Percentiles rank a stretch among this genome's conserved stretches.
These are phyloP conservation scores for Pyrrhosoma nymphula DNA, from an alignment of 2,888 invertebrate genomes.

Conservation along the genomic window DNA sequence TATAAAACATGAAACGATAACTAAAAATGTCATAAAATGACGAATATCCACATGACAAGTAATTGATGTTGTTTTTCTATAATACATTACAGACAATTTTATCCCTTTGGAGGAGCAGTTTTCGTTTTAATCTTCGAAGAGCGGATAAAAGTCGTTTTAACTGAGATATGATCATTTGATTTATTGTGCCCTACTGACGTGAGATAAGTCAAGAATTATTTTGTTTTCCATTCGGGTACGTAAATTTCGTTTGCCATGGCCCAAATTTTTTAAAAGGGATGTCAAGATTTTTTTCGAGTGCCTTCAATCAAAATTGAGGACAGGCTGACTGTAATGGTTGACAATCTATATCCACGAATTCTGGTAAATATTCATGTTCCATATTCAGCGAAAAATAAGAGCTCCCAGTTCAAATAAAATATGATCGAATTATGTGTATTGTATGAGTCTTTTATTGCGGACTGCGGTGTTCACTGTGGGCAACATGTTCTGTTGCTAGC, in stretches of 20 bases:
- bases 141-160: background rate
- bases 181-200: background rate
- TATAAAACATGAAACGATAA: background rate
- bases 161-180: background rate
- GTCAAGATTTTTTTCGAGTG: background rate
- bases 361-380: too few species aligned
- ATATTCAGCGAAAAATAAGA: too few species aligned
- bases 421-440: too few species aligned
- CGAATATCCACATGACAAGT: background rate
- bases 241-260: background rate
- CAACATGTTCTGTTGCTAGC: too few species aligned
- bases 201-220: background rate
- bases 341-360: too few species aligned
- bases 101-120: background rate
- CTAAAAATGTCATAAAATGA: background rate
- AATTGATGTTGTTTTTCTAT: background rate
- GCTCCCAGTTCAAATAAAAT: too few species aligned
- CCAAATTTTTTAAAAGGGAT: background rate
- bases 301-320: background rate
- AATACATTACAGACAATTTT: background rate
- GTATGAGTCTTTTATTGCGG: too few species aligned
- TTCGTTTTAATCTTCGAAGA: background rate
- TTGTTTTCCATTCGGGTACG: background rate
- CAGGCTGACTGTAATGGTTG: too few species aligned
- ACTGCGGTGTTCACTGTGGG: too few species aligned